Conservation (phyloP, 2,888 invertebrate genomes). For the Zaprionus bogoriensis region DNA sequence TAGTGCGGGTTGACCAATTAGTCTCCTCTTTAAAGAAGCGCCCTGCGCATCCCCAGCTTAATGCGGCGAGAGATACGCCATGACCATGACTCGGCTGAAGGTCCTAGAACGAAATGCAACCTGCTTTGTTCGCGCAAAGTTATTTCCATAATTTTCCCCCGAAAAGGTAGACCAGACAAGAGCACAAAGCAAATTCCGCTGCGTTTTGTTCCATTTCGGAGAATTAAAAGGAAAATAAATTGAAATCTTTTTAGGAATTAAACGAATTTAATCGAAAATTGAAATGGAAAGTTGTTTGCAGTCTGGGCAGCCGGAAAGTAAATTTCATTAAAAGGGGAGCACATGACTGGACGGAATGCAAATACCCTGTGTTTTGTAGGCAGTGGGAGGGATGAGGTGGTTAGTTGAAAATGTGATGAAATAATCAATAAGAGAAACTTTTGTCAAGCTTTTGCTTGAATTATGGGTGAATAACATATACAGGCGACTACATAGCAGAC, state of each 20-base stretch:
- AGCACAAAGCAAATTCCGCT: neutral
- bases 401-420: neutral
- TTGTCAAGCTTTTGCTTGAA: neutral
- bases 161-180: no score
- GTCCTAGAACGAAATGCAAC: neutral
- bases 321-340: neutral
- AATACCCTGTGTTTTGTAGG: no score
- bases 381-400: neutral
- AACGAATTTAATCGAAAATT: neutral
- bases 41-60: no score
- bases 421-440: neutral
- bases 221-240: neutral
- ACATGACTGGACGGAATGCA: neutral
- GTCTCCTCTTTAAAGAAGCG: neutral
- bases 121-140: neutral
- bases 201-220: neutral
- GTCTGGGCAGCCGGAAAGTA: neutral
- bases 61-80: neutral
- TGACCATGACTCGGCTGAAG: neutral
- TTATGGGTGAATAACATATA: neutral
- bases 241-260: neutral
- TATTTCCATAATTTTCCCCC: neutral
- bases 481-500: neutral
- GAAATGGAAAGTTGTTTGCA: neutral
- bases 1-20: slow-evolving; percentile 15